Evolutionary conservation across 2,797 vertebrate species (phyloP), one percentile per base, ranked within the genome.

Genomic region (Denticeps clupeoides): DNA sequence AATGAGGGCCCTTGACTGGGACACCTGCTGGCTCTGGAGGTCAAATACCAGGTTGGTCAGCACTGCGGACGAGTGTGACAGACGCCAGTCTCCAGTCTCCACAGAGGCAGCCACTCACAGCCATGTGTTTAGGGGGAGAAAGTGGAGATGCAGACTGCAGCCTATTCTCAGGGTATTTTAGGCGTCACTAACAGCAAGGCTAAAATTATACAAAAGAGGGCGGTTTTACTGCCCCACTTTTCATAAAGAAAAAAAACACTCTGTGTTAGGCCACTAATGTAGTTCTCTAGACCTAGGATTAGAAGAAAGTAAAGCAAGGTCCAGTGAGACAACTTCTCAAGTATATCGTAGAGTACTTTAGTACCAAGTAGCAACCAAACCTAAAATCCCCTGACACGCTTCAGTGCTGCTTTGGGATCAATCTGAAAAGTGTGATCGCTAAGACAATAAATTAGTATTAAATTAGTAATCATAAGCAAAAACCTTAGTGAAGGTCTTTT

Each of bases 181-280:
- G 59, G 33, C 21, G 60, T 44, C 10, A 35, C 51, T 62, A 56
- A 56, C 47, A 47, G 13, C 45, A 63, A n/a, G 62, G 63, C 55
- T 60, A 53, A 68, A 76, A 67, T 47, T 68, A 68, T 68, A 68
- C 56, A 62, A 60, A 64, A 55, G 48, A 48, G 56, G 52, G 15
- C 49, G 35, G 45, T 62, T 25, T 55, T 42, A 46, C 27, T 31
- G 61, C 48, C 59, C 37, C 45, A 65, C 37, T 64, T 56, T n/a
- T 52, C 41, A 58, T 25, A 48, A 47, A 51, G 48, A 56, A 67
- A 52, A 58, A 55, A 38, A 18, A 25, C 24, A 23, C 18, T 43
- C 45, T 46, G 44, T 48, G 41, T 31, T 25, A 58, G 51, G 51
- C 58, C 60, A 69, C 53, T 70, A 72, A 73, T 77, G 58, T 42